Conservation (phyloP, 2,888 invertebrate genomes). For the Rhopalosiphum nymphaeae region DNA sequence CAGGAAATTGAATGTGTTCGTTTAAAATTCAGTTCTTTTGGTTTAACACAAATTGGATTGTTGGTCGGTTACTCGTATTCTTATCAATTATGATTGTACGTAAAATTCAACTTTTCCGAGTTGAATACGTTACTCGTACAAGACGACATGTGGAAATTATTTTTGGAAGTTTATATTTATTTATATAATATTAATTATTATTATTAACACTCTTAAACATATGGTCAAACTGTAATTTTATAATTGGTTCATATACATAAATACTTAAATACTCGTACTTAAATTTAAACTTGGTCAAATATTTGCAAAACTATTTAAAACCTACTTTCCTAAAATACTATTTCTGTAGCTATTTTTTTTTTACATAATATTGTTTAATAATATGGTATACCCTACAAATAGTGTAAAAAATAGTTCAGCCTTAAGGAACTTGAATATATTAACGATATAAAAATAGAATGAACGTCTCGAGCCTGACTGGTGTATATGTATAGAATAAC, state of each 20-base stretch:
- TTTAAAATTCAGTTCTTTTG: not conserved
- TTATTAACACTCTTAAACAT: not conserved
- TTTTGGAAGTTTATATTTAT: not conserved
- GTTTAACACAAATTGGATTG: not conserved
- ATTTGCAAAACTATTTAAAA: not conserved
- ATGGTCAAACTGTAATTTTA: not conserved
- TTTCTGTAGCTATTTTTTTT: not conserved
- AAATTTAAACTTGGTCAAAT: not conserved
- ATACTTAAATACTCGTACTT: too few species aligned
- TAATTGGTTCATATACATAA: not conserved
- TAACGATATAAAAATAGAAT: constrained; percentile 17
- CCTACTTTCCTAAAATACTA: not conserved
- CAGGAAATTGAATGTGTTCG: not conserved
- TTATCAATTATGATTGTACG: not conserved
- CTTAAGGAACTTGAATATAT: not conserved
- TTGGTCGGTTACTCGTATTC: not conserved
- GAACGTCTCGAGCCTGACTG: not conserved
- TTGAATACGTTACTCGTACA: not conserved
- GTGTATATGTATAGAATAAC: not conserved
- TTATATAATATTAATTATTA: not conserved
- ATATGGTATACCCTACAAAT: constrained; percentile 18
- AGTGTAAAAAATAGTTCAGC: not conserved
- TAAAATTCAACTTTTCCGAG: not conserved
- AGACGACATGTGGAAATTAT: not conserved
- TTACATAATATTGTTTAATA: constrained; percentile 40